phyloP scores from a whole-genome alignment of 1,140 invertebrate genomes.

The Orchesella cincta region DNA sequence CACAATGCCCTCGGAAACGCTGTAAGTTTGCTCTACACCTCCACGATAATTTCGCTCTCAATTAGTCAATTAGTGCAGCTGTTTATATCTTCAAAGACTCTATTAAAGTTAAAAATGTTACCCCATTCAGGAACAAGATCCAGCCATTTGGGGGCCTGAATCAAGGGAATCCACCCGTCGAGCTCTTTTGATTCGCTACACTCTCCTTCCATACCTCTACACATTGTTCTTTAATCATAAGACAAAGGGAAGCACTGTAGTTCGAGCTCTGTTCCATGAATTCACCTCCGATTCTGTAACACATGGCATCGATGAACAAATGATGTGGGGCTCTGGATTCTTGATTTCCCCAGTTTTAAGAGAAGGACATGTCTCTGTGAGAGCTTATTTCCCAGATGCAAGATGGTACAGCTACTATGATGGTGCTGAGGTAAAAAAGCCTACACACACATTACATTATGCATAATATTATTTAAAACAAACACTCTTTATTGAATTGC shows the following conservation, averaged over 20 bases:
- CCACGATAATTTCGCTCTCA: not conserved
- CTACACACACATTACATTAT: not conserved
- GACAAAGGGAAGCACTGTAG: constrained; percentile 69
- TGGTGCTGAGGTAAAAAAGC: constrained; percentile 55
- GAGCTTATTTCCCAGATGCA: constrained; percentile 67
- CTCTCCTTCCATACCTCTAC: constrained; percentile 60
- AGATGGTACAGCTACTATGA: constrained; percentile 59
- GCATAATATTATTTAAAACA: not conserved
- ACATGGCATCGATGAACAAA: constrained; percentile 74
- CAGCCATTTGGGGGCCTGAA: constrained; percentile 47
- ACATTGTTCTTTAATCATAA: constrained; percentile 62
- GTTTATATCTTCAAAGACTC: constrained; percentile 42
- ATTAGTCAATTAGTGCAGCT: not conserved
- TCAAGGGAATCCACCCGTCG: constrained; percentile 49
- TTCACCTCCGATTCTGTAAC: constrained; percentile 68
- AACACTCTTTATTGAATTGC: not conserved
- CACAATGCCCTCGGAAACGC: constrained; percentile 65
- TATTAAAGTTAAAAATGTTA: not conserved
- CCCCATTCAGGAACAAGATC: constrained; percentile 53
- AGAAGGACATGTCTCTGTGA: constrained; percentile 58
- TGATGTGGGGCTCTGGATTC: constrained; percentile 73
- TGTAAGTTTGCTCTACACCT: no score
- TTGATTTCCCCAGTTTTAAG: constrained; percentile 76
- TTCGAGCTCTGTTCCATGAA: constrained; percentile 76
- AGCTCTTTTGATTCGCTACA: constrained; percentile 56